Evolutionary conservation across 92 coral and sea anemone genomes (phyloP).

Genomic region (Siderastrea siderea): DNA sequence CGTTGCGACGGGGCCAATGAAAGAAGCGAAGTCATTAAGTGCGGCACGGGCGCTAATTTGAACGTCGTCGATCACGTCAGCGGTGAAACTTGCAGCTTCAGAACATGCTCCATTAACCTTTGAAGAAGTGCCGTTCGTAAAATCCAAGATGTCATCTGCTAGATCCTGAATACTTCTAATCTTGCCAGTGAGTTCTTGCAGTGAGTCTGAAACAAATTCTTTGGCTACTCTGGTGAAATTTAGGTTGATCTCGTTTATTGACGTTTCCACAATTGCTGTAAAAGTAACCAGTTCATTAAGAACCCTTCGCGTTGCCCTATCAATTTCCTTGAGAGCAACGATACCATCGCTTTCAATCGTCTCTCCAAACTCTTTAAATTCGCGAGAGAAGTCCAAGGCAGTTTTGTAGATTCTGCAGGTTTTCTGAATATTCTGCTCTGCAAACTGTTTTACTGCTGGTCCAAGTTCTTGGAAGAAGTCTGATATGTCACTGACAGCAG

Average conservation of each 20-base stretch:
- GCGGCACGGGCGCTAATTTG: constrained; percentile 55
- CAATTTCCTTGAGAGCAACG: constrained; percentile 65
- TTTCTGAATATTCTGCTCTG: constrained; percentile 69
- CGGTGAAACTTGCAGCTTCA: constrained; percentile 83
- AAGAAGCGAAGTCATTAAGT: constrained; percentile 60
- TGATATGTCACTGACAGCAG: constrained; percentile 89
- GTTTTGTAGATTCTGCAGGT: constrained; percentile 81
- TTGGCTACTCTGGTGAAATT: constrained; percentile 80
- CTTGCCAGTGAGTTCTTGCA: constrained; percentile 73
- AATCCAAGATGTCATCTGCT: constrained; percentile 84
- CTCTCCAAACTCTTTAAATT: constrained; percentile 82
- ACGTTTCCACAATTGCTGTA: constrained; percentile 81
- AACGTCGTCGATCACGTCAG: constrained; percentile 77
- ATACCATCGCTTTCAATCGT: constrained; percentile 81
- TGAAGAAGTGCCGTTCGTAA: constrained; percentile 85
- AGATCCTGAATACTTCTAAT: constrained; percentile 77
- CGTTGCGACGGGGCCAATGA: constrained; percentile 70
- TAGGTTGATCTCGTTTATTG: constrained; percentile 77
- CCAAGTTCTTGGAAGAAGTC: constrained; percentile 89
- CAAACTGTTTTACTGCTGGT: constrained; percentile 66
- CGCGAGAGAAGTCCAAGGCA: constrained; percentile 80
- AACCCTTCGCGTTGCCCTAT: constrained; percentile 77
- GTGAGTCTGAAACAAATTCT: constrained; percentile 76
- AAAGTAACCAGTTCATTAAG: constrained; percentile 80
- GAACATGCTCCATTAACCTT: constrained; percentile 84